Base-by-base conservation (phyloP, 2,888 invertebrate species). In the Pedicia rivosa region DNA sequence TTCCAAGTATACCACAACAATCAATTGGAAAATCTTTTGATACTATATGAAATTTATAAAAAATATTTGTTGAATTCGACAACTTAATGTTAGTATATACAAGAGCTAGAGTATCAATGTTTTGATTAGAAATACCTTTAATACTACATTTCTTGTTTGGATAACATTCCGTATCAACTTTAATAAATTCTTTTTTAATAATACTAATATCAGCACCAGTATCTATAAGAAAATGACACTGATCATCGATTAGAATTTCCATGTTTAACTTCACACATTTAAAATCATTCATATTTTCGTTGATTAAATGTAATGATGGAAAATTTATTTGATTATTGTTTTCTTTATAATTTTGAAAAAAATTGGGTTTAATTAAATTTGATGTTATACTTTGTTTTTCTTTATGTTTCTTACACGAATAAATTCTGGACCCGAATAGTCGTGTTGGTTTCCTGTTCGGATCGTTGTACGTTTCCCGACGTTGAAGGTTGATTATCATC, bases 151-250 rank as follows among this genome's bases (percentile, higher is more conserved):
- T 37, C 9, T 32, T 13, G 19, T 16, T 22, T 10, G 32, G 20
- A 17, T 29, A 14, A 12, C 30, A 22, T 35, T 22, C 19, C 10
- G 35, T 30, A 22, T 36, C 29, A 17, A 15, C 34, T 12, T 38
- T 26, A 9, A 40, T 32, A 16, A 16, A 19, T 14, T 24, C 32
- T 30, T 26, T 12, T 37, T 41, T 41, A 10, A 43, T 32, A 27
- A 43, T 19, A 19, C 27, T 35, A 24, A 43, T 35, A 29, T 43
- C 43, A 16, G 41, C 39, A 4, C 41, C 43, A 7, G 31, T 41
- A 13, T 43, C 43, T 15, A 38, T 15, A 27, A 42, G 22, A 19
- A 42, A 24, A 22, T 34, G n/a, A 12, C n/a, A 12, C 7, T n/a
- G 27, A 12, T n/a, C 2, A 3, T n/a, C 2, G 2, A 7, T 27